A percentile compares a stretch with the other conserved stretches of the same genome.
Conservation (phyloP, 2,113 vertebrate species). For the Petroica traversi region DNA sequence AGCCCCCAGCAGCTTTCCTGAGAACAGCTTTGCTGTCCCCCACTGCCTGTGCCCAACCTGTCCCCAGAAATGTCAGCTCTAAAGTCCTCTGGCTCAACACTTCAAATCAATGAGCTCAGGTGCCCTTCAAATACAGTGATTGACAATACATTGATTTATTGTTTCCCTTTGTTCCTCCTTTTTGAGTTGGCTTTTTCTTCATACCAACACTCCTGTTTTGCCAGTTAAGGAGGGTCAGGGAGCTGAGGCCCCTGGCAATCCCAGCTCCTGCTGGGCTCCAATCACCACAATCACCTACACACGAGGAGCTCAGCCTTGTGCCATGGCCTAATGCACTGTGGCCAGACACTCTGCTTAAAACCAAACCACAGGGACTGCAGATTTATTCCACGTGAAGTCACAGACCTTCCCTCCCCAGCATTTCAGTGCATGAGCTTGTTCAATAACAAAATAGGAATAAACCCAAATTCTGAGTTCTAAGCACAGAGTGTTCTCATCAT, state of each 20-base stretch:
- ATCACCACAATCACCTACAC: fast-evolving
- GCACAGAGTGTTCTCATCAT: not conserved
- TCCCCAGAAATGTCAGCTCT: not conserved
- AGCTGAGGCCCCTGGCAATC: not conserved
- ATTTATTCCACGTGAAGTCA: not conserved
- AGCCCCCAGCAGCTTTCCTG: not conserved
- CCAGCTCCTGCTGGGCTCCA: not conserved
- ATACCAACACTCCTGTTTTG: fast-evolving
- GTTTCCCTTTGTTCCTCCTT: not conserved
- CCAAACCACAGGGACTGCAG: not conserved
- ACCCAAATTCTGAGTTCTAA: not conserved
- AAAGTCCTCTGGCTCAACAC: not conserved
- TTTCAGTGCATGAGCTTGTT: not conserved
- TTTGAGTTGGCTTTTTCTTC: not conserved
- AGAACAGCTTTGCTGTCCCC: not conserved
- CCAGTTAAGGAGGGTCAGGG: not conserved
- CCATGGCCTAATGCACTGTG: not conserved
- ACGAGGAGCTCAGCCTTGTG: not conserved
- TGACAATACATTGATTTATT: not conserved
- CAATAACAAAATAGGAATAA: not conserved
- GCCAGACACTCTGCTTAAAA: not conserved
- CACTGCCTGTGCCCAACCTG: not conserved
- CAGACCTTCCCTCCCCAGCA: not conserved
- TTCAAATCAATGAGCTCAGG: not conserved
- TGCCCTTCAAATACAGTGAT: not conserved